phyloP scores from a whole-genome alignment of 2,888 invertebrate genomes.

The Nymphalis polychloros region DNA sequence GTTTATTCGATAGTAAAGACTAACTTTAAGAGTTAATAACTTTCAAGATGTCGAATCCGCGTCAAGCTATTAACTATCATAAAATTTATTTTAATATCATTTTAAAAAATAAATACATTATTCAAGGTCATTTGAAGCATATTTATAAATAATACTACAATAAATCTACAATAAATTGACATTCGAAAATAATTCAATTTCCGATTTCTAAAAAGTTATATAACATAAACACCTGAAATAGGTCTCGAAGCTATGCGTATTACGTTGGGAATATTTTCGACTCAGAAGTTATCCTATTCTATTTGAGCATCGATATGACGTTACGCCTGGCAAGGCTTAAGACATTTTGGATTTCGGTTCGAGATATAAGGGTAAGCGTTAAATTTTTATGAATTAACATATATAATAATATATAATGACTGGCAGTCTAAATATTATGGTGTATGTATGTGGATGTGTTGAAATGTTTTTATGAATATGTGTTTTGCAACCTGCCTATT shows the following conservation, averaged over 20 bases:
- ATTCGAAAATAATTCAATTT: background rate
- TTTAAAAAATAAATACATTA: no score
- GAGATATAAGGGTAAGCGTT: conserved; percentile 23
- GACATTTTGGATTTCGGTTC: conserved; percentile 35
- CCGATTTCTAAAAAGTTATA: background rate
- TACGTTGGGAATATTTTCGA: conserved; percentile 22
- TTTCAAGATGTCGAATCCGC: conserved; percentile 5
- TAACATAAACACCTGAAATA: conserved; percentile 6
- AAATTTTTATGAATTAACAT: background rate
- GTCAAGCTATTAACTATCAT: background rate
- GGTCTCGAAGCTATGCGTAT: background rate
- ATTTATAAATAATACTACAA: no score
- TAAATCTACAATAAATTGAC: no score
- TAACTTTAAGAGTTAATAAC: conserved; percentile 20
- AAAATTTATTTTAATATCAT: no score
- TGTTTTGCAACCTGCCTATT: no score
- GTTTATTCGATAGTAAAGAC: conserved; percentile 28
- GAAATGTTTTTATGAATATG: no score
- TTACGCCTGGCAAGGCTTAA: conserved; percentile 41
- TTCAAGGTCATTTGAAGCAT: no score
- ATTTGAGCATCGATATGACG: conserved; percentile 19
- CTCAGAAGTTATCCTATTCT: conserved; percentile 19
- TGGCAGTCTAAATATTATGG: no score
- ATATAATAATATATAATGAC: no score
- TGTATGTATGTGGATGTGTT: no score